These are phyloP conservation scores for Rattus rattus DNA, from an alignment of 2,113 vertebrate species.

Conservation along the genomic window DNA sequence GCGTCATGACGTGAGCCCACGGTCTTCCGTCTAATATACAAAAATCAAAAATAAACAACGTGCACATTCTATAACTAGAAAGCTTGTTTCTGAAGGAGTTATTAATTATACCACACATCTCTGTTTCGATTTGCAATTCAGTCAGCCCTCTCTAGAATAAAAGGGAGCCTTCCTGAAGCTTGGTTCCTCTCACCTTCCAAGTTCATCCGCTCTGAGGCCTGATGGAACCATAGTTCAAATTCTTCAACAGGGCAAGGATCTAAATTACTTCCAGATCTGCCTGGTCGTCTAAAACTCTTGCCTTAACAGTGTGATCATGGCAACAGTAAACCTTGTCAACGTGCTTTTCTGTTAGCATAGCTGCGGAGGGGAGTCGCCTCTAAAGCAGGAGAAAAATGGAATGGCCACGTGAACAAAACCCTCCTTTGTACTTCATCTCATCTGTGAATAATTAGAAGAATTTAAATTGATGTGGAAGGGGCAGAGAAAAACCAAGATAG, in stretches of 20 bases:
- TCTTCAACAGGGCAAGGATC: slow-evolving; percentile 43
- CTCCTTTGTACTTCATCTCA: slow-evolving; percentile 4
- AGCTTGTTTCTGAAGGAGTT: background rate
- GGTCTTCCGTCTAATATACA: slow-evolving; percentile 9
- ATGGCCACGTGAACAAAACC: background rate
- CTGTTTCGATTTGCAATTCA: background rate
- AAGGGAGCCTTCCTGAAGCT: background rate
- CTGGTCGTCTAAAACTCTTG: slow-evolving; percentile 45
- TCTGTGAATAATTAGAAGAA: slow-evolving; percentile 67
- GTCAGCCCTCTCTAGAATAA: background rate
- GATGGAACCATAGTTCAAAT: slow-evolving; percentile 54
- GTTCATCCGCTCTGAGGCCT: background rate
- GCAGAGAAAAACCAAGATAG: slow-evolving; percentile 29
- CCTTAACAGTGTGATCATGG: slow-evolving; percentile 30
- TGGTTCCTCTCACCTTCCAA: slow-evolving; percentile 32
- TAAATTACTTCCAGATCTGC: slow-evolving; percentile 72
- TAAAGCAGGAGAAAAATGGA: slow-evolving; percentile 8
- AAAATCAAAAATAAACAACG: slow-evolving; percentile 27
- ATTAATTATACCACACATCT: slow-evolving; percentile 35
- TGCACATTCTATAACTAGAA: background rate
- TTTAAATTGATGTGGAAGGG: slow-evolving; percentile 31
- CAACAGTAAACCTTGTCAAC: background rate
- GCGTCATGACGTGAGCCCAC: background rate
- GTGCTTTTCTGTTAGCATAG: background rate
- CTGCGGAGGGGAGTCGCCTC: background rate